These are phyloP conservation scores for Egretta garzetta DNA, from an alignment of 2,113 vertebrate genomes.

Conservation along the genomic window DNA sequence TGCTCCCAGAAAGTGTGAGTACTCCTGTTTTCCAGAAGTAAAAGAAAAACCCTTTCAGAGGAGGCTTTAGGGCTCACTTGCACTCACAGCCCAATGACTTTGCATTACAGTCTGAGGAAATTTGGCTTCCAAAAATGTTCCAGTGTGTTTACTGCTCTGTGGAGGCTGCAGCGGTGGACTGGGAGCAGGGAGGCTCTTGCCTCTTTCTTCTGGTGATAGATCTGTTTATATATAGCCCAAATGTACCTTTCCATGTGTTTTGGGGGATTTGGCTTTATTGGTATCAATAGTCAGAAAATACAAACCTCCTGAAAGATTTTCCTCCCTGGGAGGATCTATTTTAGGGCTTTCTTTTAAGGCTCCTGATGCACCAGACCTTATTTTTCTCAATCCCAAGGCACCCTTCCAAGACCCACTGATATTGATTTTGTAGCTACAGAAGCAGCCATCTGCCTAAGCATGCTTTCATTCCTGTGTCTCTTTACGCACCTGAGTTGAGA, in stretches of 20 bases:
- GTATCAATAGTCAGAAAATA: background rate
- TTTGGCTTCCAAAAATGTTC: background rate
- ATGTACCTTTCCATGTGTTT: background rate
- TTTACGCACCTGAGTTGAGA: background rate
- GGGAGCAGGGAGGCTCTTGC: background rate
- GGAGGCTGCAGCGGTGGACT: background rate
- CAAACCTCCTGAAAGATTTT: background rate
- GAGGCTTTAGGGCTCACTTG: background rate
- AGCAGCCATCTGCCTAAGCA: background rate
- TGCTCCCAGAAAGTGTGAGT: background rate
- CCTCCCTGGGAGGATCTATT: background rate
- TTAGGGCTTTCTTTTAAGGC: background rate
- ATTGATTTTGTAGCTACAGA: background rate
- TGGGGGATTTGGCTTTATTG: background rate
- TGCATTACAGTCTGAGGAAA: background rate
- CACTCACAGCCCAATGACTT: background rate
- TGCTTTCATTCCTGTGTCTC: background rate
- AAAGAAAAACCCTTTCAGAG: background rate
- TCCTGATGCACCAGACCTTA: background rate
- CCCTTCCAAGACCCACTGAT: background rate
- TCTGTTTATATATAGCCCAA: background rate
- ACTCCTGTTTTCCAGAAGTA: background rate
- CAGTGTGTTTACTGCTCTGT: background rate
- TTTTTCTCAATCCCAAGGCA: background rate
- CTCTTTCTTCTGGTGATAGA: background rate